Evolutionary conservation across 2,888 invertebrate genomes (phyloP).

Genomic region (Hyalella azteca): DNA sequence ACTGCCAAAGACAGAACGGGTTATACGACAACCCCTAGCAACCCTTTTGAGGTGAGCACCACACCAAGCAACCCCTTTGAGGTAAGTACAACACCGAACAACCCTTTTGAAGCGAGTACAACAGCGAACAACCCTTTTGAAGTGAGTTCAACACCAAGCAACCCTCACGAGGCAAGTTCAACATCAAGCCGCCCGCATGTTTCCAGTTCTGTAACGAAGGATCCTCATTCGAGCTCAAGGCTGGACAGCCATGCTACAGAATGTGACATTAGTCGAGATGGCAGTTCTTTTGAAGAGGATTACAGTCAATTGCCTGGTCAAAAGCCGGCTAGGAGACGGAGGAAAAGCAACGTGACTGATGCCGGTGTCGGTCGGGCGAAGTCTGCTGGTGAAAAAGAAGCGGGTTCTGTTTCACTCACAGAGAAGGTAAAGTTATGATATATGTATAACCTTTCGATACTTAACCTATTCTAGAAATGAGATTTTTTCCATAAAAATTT

Average conservation of each 20-base stretch:
- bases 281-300: background rate
- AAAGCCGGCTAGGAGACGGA: slow-evolving; percentile 18
- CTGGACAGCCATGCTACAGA: background rate
- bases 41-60: background rate
- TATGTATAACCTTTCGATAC: too few species aligned
- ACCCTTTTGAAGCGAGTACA: background rate
- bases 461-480: too few species aligned
- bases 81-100: background rate
- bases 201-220: too few species aligned
- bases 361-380: too few species aligned
- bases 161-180: too few species aligned
- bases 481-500: too few species aligned
- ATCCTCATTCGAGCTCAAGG: too few species aligned
- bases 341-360: slow-evolving; percentile 17
- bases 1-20: background rate
- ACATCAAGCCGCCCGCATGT: too few species aligned
- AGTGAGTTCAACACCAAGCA: background rate
- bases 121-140: background rate
- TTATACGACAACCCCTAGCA: background rate
- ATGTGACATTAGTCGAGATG: background rate
- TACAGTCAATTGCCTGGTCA: background rate
- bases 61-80: background rate
- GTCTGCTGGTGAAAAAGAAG: background rate
- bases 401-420: slow-evolving; percentile 42
- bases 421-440: slow-evolving; percentile 38